Conservation (phyloP, 2,888 invertebrate genomes). For the Drosophila percnosoma region DNA sequence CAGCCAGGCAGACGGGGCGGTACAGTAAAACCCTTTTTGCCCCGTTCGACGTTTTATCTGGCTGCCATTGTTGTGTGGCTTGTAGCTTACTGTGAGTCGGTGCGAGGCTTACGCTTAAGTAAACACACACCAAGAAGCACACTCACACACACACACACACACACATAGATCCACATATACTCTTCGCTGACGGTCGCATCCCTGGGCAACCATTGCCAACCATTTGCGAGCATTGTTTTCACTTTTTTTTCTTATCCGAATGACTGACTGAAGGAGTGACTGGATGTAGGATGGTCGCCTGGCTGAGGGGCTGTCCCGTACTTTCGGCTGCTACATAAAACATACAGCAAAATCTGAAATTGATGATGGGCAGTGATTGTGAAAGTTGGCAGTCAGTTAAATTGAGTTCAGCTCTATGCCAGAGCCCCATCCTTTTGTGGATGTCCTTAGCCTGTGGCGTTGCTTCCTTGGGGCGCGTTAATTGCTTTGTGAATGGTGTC, state of each 20-base stretch:
- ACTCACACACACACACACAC: conserved; percentile 22
- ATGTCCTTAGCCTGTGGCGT: conserved; percentile 31
- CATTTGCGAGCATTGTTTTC: conserved; percentile 76
- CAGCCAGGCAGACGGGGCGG: conserved; percentile 30
- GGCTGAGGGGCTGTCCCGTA: conserved; percentile 26
- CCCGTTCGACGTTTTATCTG: conserved; percentile 45
- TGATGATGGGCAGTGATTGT: conserved; percentile 81
- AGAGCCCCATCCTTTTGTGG: not conserved
- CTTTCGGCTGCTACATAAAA: conserved; percentile 71
- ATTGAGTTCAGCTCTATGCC: conserved; percentile 69
- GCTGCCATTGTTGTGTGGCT: conserved; percentile 60
- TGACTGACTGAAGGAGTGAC: conserved; percentile 37
- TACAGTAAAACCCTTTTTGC: conserved; percentile 57
- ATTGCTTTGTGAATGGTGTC: conserved; percentile 81
- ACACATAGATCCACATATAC: conserved; percentile 8
- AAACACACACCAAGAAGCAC: conserved; percentile 69
- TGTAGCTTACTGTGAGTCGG: conserved; percentile 57
- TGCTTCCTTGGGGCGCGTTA: conserved; percentile 68
- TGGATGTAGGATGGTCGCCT: not conserved
- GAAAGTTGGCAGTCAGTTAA: conserved; percentile 80
- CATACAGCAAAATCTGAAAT: conserved; percentile 80
- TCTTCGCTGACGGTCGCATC: conserved; percentile 51
- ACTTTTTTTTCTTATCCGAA: conserved; percentile 55
- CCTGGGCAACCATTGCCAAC: conserved; percentile 65
- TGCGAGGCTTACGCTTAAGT: conserved; percentile 73